These are phyloP conservation scores for Haemorhous mexicanus DNA, from an alignment of 2,113 vertebrate species.

Conservation along the genomic window DNA sequence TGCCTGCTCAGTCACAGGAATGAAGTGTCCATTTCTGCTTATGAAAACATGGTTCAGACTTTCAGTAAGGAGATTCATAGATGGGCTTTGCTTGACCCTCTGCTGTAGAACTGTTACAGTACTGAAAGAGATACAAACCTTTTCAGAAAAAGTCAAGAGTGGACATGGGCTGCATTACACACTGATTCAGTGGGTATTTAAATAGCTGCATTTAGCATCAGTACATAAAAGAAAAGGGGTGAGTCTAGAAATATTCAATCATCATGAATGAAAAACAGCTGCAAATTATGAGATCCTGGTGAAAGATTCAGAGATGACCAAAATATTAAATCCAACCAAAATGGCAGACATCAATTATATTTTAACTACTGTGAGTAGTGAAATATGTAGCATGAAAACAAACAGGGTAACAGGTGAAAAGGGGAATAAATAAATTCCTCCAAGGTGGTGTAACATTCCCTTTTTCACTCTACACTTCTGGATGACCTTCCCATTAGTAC, in stretches of 20 bases:
- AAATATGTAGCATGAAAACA: background rate
- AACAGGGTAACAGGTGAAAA: background rate
- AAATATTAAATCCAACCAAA: background rate
- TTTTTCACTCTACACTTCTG: background rate
- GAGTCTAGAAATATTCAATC: background rate
- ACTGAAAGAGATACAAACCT: accelerated
- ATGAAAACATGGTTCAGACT: background rate
- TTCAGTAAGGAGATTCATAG: background rate
- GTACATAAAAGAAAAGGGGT: background rate
- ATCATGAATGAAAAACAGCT: background rate
- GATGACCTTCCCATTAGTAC: background rate
- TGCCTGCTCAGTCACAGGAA: background rate
- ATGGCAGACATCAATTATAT: background rate
- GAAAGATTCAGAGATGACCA: background rate
- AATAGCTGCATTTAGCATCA: background rate
- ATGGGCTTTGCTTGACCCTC: background rate
- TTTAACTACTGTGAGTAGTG: background rate
- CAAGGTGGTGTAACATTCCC: background rate
- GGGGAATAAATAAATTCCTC: background rate
- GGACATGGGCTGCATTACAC: background rate
- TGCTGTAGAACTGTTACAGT: background rate
- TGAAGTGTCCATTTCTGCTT: background rate
- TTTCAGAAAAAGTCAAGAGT: background rate
- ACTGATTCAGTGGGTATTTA: background rate
- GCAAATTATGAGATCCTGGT: background rate